Evolutionary conservation across 2,888 invertebrate species (phyloP).

Genomic region (Napeogenes inachia): DNA sequence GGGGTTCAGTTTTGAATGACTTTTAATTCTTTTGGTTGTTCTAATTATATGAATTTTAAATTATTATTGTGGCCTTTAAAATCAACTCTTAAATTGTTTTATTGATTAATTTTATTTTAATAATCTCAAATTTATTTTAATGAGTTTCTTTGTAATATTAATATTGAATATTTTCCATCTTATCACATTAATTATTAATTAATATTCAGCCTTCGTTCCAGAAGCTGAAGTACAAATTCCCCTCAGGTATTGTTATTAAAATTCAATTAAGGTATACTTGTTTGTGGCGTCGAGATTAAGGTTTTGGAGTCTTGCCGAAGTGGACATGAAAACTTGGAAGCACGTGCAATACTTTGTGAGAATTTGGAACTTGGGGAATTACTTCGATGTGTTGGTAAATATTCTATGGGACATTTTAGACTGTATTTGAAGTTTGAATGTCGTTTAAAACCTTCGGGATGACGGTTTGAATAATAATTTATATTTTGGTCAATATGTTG

Average conservation of each 20-base stretch:
- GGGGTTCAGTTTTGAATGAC: too few species aligned
- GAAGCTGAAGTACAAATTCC: constrained; percentile 13
- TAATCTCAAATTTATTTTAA: constrained; percentile 14
- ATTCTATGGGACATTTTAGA: neutral
- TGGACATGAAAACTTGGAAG: constrained; percentile 24
- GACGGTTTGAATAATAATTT: neutral
- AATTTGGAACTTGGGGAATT: constrained; percentile 17
- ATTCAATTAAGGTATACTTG: constrained; percentile 34
- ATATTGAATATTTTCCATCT: constrained; percentile 13
- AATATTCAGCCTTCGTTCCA: constrained; percentile 14
- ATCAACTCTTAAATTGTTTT: neutral
- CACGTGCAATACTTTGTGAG: constrained; percentile 18
- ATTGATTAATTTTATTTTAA: neutral
- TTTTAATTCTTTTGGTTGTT: too few species aligned
- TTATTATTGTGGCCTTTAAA: too few species aligned
- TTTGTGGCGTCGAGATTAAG: constrained; percentile 31
- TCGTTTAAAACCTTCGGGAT: neutral
- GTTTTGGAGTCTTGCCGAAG: constrained; percentile 18
- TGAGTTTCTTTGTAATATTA: constrained; percentile 3
- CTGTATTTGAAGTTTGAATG: neutral
- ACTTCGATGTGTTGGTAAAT: constrained; percentile 13
- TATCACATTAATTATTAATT: constrained; percentile 21
- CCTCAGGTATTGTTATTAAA: constrained; percentile 32
- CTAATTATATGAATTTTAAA: too few species aligned
- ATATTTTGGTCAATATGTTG: too few species aligned